Base-by-base conservation (phyloP, 1,140 invertebrate species). In the Plectus sambesii region DNA sequence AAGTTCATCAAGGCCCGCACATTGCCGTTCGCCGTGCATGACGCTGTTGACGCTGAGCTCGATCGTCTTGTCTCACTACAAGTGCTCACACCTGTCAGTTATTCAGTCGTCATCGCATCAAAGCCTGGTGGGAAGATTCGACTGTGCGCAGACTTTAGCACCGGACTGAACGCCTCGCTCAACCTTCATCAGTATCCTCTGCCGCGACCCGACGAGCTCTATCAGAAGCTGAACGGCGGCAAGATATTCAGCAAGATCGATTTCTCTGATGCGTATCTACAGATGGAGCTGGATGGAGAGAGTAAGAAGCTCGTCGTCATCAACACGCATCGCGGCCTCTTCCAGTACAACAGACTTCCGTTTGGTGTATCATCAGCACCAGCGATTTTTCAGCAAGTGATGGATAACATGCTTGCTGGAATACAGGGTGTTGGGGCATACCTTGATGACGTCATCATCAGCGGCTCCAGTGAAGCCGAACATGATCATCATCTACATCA, bases 101-200 rank as follows among this genome's bases (percentile, higher is more conserved):
- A 53, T 19, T 66, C 71, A 6, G 30, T 72, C n/a, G 62, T 70
- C 0, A 50, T 64, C 0, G 55, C 69, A 5, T 55, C 59, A 37
- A 73, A 70, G 53, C 43, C 61, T 3, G 29, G 59, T 30, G 63
- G 66, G 0, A 51, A 56, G 44, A 59, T 70, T 6, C 40, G 66
- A 22, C 36, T 69, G 0, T 72, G 68, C 44, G 45, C 44, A 48
- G 53, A 61, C 51, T 58, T 63, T n/a, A n/a, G n/a, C n/a, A n/a
- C n/a, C n/a, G n/a, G n/a, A n/a, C n/a, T 61, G 5, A 51, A 51
- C 19, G 2, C 17, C 24, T 12, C 25, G 2, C 17, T 37, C 1
- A 15, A 1, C 15, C 8, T 51, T 1, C 35, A 51, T 9, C 26
- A 50, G 15, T 49, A 51, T 22, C 47, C 30, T 5, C 22, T 51